These are phyloP conservation scores for Hassar affinis DNA, from an alignment of 2,113 vertebrate species.

Conservation along the genomic window DNA sequence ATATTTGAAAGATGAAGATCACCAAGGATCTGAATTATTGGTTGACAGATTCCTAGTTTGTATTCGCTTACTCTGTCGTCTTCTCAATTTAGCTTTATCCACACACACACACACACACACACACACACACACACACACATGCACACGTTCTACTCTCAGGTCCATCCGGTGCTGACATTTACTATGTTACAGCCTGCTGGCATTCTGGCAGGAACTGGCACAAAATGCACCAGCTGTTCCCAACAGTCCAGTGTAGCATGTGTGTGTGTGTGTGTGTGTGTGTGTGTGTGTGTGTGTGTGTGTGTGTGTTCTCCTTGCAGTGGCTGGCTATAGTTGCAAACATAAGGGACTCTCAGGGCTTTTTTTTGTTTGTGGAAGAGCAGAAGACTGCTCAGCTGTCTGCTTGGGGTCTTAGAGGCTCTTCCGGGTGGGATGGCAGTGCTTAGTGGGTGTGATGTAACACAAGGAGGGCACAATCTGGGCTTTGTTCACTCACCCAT, in stretches of 20 bases:
- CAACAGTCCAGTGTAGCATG: slow-evolving; percentile 52
- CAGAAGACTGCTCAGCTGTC: slow-evolving; percentile 64
- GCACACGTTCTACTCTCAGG: slow-evolving; percentile 48
- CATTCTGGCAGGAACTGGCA: slow-evolving; percentile 62
- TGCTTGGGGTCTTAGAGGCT: slow-evolving; percentile 46
- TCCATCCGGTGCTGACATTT: slow-evolving; percentile 64
- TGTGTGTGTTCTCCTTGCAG: slow-evolving; percentile 11
- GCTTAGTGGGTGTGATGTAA: slow-evolving; percentile 52
- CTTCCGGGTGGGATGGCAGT: slow-evolving; percentile 56
- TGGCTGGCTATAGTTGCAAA: slow-evolving; percentile 50
- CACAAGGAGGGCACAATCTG: slow-evolving; percentile 51
- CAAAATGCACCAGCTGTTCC: slow-evolving; percentile 63
- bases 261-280: slow-evolving; percentile 19
- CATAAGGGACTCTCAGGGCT: slow-evolving; percentile 54
- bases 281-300: slow-evolving; percentile 33
- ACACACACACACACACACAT: slow-evolving; percentile 47
- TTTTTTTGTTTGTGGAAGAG: slow-evolving; percentile 39
- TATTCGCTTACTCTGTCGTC: slow-evolving; percentile 18
- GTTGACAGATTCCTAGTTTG: slow-evolving; percentile 33
- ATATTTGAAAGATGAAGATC: slow-evolving; percentile 9
- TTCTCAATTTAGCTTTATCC: slow-evolving; percentile 51
- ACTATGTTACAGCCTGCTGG: slow-evolving; percentile 58
- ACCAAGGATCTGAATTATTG: slow-evolving; percentile 11
- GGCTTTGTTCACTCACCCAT: slow-evolving; percentile 46
- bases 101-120: slow-evolving; percentile 48